Conservation (phyloP, 2,888 invertebrate species). For the Archips crataeganus region DNA sequence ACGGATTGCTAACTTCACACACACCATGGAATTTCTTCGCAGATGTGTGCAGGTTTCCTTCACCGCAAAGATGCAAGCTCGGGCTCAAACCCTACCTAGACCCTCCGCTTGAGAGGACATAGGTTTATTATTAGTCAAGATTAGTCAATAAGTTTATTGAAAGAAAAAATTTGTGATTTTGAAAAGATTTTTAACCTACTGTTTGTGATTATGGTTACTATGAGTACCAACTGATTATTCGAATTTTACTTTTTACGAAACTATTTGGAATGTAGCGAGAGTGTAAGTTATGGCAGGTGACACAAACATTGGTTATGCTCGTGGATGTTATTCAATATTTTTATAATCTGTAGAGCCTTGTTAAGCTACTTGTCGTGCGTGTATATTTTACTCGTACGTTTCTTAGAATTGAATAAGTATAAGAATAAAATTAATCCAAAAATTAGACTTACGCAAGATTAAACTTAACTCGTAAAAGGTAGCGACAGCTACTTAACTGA, state of each 20-base stretch:
- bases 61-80: too few species aligned
- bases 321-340: slow-evolving; percentile 33
- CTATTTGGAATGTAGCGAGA: slow-evolving; percentile 47
- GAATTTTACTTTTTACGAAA: slow-evolving; percentile 45
- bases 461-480: background rate
- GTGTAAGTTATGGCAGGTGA: slow-evolving; percentile 47
- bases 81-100: too few species aligned
- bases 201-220: slow-evolving; percentile 15
- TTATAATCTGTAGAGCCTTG: slow-evolving; percentile 5
- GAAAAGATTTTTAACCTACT: background rate
- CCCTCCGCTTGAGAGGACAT: too few species aligned
- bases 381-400: background rate
- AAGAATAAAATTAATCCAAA: slow-evolving; percentile 4
- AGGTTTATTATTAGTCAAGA: too few species aligned
- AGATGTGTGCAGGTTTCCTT: too few species aligned
- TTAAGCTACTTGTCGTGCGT: slow-evolving; percentile 12
- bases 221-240: slow-evolving; percentile 19
- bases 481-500: too few species aligned
- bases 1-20: too few species aligned
- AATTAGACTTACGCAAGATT: background rate
- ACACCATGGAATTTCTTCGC: too few species aligned
- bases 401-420: slow-evolving; percentile 3
- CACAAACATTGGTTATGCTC: slow-evolving; percentile 44
- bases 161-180: background rate
- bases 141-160: too few species aligned